Conservation (phyloP, 92 coral and sea anemone species). For the Virgularia gustaviana region DNA sequence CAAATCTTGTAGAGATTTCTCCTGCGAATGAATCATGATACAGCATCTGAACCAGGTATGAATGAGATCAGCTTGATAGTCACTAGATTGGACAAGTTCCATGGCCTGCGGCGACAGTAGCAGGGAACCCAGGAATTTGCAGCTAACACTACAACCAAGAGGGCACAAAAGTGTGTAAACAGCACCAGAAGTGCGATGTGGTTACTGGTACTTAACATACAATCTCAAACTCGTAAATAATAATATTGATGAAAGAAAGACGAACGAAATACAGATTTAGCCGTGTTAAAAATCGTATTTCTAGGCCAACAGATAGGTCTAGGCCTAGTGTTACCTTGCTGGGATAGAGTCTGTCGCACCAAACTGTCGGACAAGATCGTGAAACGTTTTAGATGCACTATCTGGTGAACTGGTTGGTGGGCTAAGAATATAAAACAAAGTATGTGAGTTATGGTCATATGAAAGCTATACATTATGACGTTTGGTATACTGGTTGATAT, state of each 20-base stretch:
- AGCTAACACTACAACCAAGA: conserved; percentile 61
- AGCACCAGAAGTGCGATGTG: too few species aligned
- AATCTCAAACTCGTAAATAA: too few species aligned
- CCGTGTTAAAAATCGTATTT: background rate
- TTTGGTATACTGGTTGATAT: too few species aligned
- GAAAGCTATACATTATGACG: too few species aligned
- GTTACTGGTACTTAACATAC: too few species aligned
- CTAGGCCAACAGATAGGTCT: background rate
- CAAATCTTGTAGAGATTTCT: conserved; percentile 56
- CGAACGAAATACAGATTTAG: background rate
- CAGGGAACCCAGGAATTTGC: conserved; percentile 71
- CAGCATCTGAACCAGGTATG: conserved; percentile 93
- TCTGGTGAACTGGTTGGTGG: conserved; percentile 18
- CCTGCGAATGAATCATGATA: conserved; percentile 65
- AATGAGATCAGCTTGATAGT: conserved; percentile 63
- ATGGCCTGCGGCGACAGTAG: conserved; percentile 65
- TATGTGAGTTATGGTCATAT: too few species aligned
- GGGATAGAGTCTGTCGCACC: conserved; percentile 61
- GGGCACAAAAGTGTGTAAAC: background rate
- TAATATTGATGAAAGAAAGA: too few species aligned
- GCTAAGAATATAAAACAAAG: background rate
- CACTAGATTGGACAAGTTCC: conserved; percentile 51
- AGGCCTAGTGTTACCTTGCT: conserved; percentile 49
- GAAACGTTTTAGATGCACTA: conserved; percentile 49
- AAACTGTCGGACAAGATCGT: conserved; percentile 62